Conservation (phyloP, 2,888 invertebrate genomes). For the Sarcophaga carnaria region DNA sequence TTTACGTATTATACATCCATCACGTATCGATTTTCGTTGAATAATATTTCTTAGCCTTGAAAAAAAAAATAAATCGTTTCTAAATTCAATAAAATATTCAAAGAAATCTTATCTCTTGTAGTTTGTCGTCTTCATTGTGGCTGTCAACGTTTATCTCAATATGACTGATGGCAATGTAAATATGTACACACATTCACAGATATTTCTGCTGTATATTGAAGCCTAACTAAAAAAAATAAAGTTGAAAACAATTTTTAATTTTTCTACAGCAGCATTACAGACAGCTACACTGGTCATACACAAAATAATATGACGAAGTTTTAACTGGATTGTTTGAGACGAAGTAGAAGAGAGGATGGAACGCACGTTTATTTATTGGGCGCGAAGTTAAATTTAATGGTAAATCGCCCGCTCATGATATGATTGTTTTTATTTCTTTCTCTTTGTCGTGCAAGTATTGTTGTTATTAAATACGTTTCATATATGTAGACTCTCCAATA, state of each 20-base stretch:
- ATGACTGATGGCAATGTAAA: slow-evolving; percentile 50
- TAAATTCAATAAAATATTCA: background rate
- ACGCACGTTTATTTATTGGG: slow-evolving; percentile 63
- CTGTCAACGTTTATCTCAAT: slow-evolving; percentile 29
- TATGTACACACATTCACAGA: slow-evolving; percentile 35
- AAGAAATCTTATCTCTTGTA: background rate
- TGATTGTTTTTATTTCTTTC: slow-evolving; percentile 15
- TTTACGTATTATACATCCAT: too few relatives aligned
- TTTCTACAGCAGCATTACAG: slow-evolving; percentile 14
- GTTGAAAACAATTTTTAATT: slow-evolving; percentile 11
- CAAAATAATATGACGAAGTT: slow-evolving; percentile 50
- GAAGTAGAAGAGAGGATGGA: slow-evolving; percentile 19
- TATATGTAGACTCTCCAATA: slow-evolving; percentile 59
- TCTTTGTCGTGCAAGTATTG: slow-evolving; percentile 40
- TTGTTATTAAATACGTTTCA: slow-evolving; percentile 45
- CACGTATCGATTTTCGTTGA: too few relatives aligned
- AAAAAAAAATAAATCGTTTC: too few relatives aligned
- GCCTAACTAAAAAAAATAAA: slow-evolving; percentile 10
- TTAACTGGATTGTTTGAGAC: slow-evolving; percentile 39
- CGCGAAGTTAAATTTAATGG: slow-evolving; percentile 66
- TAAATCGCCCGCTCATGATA: slow-evolving; percentile 59
- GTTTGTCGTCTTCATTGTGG: slow-evolving; percentile 29
- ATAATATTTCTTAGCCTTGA: too few relatives aligned
- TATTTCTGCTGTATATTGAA: slow-evolving; percentile 39
- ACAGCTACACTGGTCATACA: background rate